Base-by-base conservation (phyloP, 2,113 vertebrate species). In the Parus major region DNA sequence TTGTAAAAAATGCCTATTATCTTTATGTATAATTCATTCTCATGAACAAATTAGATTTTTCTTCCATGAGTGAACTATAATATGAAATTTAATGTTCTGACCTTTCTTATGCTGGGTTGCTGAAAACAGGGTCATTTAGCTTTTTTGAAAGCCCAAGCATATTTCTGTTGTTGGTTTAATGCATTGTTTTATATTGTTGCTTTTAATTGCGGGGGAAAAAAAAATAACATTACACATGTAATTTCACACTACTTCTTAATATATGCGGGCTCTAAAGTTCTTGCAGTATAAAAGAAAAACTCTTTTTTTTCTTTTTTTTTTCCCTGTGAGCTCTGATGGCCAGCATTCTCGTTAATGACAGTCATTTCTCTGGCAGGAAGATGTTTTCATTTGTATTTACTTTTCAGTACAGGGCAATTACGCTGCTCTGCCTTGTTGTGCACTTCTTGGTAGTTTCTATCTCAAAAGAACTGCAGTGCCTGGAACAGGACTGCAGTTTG, bases 351-450 rank as follows among this genome's bases (percentile, higher is more conserved):
- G 72, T 89, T 98, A 98, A 98, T 98, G 97, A 95, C 93, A 96
- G 95, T 95, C 89, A 97, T 98, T 98, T 97, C 96, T 98, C 81
- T 95, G 96, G 93, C 93, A 92, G 96, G 97, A 98, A 98, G 97
- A 98, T 98, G 96, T 98, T 98, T 98, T 96, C 97, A 97, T 98
- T 98, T 98, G 96, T 98, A 97, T 98, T 98, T 98, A 98, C 97
- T 98, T 97, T 97, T 96, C 97, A 97, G 95, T 71, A 52, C 95
- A 90, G 95, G 94, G 93, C 97, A 98, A 97, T 98, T 98, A 98
- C 13, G 91, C 90, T 91, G 95, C 96, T 97, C 93, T 93, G 89
- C 79, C 4, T 29, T 20, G 82, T 96, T 96, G 91, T 93, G 88
- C 92, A 41, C 93, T 39, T 95, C 95, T 82, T 78, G 0, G 12